These are phyloP conservation scores for Bryconaethiops microstoma DNA, from an alignment of 2,797 vertebrate genomes.

Conservation along the genomic window DNA sequence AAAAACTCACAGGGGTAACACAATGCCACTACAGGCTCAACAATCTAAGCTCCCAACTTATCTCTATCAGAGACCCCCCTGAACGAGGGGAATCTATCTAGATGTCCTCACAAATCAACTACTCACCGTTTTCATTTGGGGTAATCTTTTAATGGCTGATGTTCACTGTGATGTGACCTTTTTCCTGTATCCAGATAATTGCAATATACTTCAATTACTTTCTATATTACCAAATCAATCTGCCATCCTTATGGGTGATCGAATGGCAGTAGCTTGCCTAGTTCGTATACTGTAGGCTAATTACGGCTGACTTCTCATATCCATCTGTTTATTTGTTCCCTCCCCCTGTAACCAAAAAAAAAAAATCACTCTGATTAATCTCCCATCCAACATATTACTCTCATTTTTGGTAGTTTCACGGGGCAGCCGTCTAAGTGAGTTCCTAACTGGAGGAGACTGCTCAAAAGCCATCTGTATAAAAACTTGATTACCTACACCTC, in stretches of 20 bases:
- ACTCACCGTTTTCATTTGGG: constrained; percentile 13
- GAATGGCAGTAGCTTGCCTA: constrained; percentile 34
- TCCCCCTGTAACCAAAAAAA: neutral
- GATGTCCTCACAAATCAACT: constrained; percentile 35
- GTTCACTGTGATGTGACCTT: constrained; percentile 19
- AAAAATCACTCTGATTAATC: constrained; percentile 58
- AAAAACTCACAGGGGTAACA: constrained; percentile 49
- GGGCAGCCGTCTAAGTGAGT: constrained; percentile 63
- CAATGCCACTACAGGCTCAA: constrained; percentile 43
- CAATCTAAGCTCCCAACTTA: constrained; percentile 8
- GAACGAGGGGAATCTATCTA: constrained; percentile 41
- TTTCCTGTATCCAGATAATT: neutral
- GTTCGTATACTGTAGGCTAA: constrained; percentile 43
- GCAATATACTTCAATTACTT: constrained; percentile 35
- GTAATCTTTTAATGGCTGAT: constrained; percentile 8
- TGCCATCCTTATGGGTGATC: constrained; percentile 21
- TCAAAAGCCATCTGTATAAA: constrained; percentile 70
- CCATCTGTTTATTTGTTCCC: constrained; percentile 48
- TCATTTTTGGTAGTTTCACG: constrained; percentile 67
- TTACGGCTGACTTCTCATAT: constrained; percentile 48
- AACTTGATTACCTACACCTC: constrained; percentile 72
- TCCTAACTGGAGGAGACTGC: constrained; percentile 64
- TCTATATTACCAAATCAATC: constrained; percentile 43
- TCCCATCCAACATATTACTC: constrained; percentile 64
- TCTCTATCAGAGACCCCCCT: constrained; percentile 24